phyloP scores from a whole-genome alignment of 2,888 invertebrate species.

The Acleris literana region DNA sequence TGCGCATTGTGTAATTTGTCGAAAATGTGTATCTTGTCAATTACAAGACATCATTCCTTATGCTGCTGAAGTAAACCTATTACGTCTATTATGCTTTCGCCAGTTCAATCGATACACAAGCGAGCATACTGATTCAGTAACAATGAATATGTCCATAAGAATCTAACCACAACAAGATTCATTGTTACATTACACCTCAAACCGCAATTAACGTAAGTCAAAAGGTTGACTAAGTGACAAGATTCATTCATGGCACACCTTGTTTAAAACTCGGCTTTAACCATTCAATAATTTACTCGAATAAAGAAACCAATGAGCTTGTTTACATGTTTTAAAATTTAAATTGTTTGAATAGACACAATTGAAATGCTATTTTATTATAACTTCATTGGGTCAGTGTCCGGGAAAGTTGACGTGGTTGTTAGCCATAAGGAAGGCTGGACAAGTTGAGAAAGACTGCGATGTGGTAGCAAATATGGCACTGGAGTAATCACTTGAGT shows the following conservation, averaged over 20 bases:
- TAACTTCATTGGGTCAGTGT: slow-evolving; percentile 3
- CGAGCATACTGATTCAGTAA: neutral
- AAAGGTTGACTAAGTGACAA: neutral
- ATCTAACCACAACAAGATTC: neutral
- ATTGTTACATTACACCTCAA: neutral
- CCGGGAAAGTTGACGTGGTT: slow-evolving; percentile 1
- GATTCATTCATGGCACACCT: too few relatives aligned
- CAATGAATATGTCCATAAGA: neutral
- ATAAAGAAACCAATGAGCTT: neutral
- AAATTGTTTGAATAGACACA: slow-evolving; percentile 4
- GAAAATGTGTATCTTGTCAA: too few relatives aligned
- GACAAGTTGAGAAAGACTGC: too few relatives aligned
- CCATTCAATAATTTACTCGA: too few relatives aligned
- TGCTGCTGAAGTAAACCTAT: too few relatives aligned
- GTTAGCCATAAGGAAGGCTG: neutral
- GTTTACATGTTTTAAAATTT: slow-evolving; percentile 3
- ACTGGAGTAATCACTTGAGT: too few relatives aligned
- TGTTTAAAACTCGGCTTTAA: too few relatives aligned
- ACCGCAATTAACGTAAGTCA: neutral
- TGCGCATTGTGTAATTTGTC: neutral
- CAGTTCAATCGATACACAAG: neutral
- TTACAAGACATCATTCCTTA: too few relatives aligned
- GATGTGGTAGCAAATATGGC: too few relatives aligned
- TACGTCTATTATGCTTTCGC: neutral
- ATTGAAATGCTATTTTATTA: slow-evolving; percentile 1